These are phyloP conservation scores for Ibycter americanus DNA, from an alignment of 2,797 vertebrate species.

Conservation along the genomic window DNA sequence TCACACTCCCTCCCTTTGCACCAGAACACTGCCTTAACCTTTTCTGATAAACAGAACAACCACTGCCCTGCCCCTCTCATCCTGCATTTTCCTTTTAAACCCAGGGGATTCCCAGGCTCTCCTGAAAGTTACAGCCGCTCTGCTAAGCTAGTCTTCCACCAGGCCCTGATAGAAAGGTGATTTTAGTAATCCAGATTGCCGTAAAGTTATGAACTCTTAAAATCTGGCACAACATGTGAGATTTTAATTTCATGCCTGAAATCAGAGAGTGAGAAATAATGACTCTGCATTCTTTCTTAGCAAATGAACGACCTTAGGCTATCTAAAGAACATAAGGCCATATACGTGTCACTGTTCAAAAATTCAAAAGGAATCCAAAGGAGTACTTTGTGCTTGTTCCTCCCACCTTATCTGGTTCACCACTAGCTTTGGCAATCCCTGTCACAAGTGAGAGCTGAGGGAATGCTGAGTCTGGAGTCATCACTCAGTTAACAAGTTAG, in stretches of 20 bases:
- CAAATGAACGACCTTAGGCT: background rate
- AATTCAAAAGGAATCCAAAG: constrained; percentile 53
- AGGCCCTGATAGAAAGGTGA: background rate
- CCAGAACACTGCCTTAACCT: background rate
- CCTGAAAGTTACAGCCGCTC: background rate
- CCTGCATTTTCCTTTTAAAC: background rate
- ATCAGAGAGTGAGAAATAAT: constrained; percentile 12
- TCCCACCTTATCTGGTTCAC: constrained; percentile 22
- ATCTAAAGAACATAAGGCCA: background rate
- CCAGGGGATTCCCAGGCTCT: background rate
- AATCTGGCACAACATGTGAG: background rate
- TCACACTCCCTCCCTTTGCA: background rate
- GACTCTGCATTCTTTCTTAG: constrained; percentile 31
- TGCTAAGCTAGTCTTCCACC: background rate
- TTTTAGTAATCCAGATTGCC: background rate
- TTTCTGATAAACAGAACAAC: background rate
- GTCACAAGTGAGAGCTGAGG: constrained; percentile 61
- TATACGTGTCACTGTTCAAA: constrained; percentile 36
- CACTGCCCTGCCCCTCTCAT: background rate
- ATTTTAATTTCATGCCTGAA: background rate
- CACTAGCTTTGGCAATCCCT: constrained; percentile 34
- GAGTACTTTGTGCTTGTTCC: constrained; percentile 10
- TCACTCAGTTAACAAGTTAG: constrained; percentile 51
- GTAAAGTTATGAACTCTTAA: background rate
- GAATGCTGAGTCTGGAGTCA: constrained; percentile 59